Evolutionary conservation across 2,113 vertebrate species (phyloP).

Genomic region (Cavia porcellus): DNA sequence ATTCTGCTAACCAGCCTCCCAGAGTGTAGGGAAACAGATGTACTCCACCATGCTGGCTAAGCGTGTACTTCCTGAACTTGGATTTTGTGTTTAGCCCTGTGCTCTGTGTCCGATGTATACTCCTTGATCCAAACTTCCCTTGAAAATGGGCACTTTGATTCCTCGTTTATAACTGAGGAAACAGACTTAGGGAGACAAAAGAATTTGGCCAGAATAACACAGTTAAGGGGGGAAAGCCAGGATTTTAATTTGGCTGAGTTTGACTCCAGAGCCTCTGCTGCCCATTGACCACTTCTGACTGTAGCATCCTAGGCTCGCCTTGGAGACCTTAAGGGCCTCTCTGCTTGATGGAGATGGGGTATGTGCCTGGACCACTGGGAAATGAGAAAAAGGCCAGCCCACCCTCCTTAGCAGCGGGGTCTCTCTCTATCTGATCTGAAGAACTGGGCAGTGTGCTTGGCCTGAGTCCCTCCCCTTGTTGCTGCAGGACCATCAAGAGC

Average conservation of each 20-base stretch:
- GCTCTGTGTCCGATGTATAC: neutral
- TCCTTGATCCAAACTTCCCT: neutral
- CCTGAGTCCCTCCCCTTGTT: neutral
- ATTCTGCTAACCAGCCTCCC: neutral
- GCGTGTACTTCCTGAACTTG: neutral
- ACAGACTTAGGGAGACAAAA: neutral
- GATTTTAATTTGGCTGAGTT: neutral
- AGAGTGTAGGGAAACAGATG: neutral
- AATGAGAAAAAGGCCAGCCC: neutral
- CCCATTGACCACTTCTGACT: neutral
- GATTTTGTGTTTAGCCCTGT: slow-evolving; percentile 2
- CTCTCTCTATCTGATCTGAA: neutral
- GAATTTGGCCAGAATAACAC: neutral
- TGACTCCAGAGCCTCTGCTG: neutral
- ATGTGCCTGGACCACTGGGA: neutral
- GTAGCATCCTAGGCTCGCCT: neutral
- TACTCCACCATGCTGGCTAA: neutral
- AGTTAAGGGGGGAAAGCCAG: neutral
- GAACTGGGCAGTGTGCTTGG: neutral
- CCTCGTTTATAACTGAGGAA: slow-evolving; percentile 24
- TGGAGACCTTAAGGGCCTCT: neutral
- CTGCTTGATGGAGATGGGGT: neutral
- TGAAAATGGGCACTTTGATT: neutral
- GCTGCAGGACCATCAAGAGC: neutral
- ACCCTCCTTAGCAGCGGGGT: neutral